Percentiles rank a stretch among this genome's conserved stretches.
Conservation (phyloP, 2,888 invertebrate species). For the Metellina segmentata region DNA sequence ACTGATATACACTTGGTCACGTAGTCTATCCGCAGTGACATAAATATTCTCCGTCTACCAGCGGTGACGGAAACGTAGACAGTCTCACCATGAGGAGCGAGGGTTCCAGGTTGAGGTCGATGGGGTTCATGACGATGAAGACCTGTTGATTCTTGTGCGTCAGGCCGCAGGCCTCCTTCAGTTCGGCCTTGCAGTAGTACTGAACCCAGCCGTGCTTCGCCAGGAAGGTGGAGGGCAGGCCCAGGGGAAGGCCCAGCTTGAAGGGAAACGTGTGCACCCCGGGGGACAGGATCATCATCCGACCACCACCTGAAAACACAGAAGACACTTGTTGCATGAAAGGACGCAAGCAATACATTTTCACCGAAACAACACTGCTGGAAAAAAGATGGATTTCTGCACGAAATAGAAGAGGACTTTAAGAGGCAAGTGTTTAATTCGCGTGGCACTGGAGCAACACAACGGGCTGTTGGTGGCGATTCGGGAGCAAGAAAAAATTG, state of each 20-base stretch:
- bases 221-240: conserved; percentile 94
- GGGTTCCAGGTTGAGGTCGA: conserved; percentile 94
- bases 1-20: too few relatives aligned
- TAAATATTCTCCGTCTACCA: too few relatives aligned
- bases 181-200: conserved; percentile 94
- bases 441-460: too few relatives aligned
- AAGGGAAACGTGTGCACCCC: conserved; percentile 97
- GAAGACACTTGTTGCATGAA: neutral
- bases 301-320: conserved; percentile 59
- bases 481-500: too few relatives aligned
- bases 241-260: conserved; percentile 93
- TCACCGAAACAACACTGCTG: neutral
- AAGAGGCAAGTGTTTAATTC: too few relatives aligned
- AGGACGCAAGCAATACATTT: neutral
- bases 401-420: too few relatives aligned
- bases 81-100: conserved; percentile 89
- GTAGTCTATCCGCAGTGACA: too few relatives aligned
- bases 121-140: conserved; percentile 97
- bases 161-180: conserved; percentile 92
- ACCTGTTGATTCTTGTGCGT: conserved; percentile 97
- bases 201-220: conserved; percentile 98
- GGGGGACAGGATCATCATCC: conserved; percentile 86
- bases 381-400: neutral
- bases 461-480: too few relatives aligned
- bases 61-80: too few relatives aligned